Evolutionary conservation across 1,140 invertebrate genomes (phyloP).

Genomic region (Drosophila bocki): DNA sequence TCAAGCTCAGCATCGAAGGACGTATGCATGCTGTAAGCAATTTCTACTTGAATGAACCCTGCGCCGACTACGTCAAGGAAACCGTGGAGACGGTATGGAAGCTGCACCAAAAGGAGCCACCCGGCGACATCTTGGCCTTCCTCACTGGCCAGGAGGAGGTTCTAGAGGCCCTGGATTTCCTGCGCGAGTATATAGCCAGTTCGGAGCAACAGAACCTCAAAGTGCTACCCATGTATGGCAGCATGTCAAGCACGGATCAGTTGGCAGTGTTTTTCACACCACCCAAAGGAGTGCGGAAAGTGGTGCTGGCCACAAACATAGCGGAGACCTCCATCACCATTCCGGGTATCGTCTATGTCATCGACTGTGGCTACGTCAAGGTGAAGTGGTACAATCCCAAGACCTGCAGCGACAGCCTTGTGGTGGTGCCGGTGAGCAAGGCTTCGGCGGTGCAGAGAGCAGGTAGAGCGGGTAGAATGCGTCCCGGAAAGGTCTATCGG

Average conservation of each 20-base stretch:
- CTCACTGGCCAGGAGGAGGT: constrained; percentile 98
- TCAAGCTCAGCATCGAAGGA: constrained; percentile 95
- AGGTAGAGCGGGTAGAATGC: constrained; percentile 94
- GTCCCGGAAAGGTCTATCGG: constrained; percentile 93
- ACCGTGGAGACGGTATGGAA: constrained; percentile 95
- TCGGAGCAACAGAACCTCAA: constrained; percentile 88
- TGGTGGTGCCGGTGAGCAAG: constrained; percentile 94
- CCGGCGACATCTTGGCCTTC: constrained; percentile 96
- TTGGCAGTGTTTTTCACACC: constrained; percentile 94
- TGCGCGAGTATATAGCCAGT: constrained; percentile 88
- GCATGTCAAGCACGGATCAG: constrained; percentile 93
- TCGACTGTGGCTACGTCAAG: constrained; percentile 99
- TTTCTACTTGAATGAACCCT: constrained; percentile 93
- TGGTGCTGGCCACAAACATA: constrained; percentile 98
- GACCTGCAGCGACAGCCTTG: constrained; percentile 93
- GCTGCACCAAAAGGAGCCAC: constrained; percentile 93
- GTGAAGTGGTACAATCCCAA: constrained; percentile 94
- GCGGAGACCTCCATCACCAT: constrained; percentile 97
- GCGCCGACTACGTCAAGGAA: constrained; percentile 95
- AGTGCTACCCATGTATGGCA: constrained; percentile 97
- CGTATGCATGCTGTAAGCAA: constrained; percentile 95
- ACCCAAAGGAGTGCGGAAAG: constrained; percentile 92
- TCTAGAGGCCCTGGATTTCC: constrained; percentile 89
- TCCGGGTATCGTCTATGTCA: constrained; percentile 95
- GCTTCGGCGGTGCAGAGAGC: constrained; percentile 96